Conservation (phyloP, 2,888 invertebrate species). For the Cryptosula pallasiana region DNA sequence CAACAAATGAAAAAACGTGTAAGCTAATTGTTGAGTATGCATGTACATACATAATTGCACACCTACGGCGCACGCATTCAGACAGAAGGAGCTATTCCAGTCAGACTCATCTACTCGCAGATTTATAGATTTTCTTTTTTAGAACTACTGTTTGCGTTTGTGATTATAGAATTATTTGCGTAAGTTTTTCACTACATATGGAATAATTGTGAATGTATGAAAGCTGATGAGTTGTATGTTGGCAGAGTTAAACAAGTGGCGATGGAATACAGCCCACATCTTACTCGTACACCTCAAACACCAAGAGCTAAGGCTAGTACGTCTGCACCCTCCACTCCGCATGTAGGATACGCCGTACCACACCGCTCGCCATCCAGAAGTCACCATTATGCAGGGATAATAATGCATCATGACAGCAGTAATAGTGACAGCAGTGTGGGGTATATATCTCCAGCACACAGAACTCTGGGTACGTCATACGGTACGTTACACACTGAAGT, state of each 20-base stretch:
- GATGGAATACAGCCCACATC: constrained; percentile 18
- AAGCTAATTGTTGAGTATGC: neutral
- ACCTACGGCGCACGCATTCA: too few relatives aligned
- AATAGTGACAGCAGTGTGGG: neutral
- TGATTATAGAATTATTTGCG: neutral
- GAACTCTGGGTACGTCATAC: neutral
- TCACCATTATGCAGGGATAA: neutral
- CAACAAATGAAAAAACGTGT: neutral
- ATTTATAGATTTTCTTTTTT: neutral
- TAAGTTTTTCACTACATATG: neutral
- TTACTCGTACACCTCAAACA: neutral
- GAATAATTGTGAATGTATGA: neutral
- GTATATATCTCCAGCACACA: neutral
- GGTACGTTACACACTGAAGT: constrained; percentile 17
- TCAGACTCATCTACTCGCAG: neutral
- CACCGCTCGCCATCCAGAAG: neutral
- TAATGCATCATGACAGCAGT: neutral
- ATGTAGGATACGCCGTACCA: neutral
- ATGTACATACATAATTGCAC: neutral
- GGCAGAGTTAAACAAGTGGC: too few relatives aligned
- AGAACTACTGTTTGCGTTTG: neutral
- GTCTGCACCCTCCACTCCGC: neutral
- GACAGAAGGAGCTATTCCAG: neutral
- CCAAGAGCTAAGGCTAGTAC: neutral
- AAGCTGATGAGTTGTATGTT: too few relatives aligned